phyloP scores from a whole-genome alignment of 2,888 invertebrate species.

The Melanophora roralis region DNA sequence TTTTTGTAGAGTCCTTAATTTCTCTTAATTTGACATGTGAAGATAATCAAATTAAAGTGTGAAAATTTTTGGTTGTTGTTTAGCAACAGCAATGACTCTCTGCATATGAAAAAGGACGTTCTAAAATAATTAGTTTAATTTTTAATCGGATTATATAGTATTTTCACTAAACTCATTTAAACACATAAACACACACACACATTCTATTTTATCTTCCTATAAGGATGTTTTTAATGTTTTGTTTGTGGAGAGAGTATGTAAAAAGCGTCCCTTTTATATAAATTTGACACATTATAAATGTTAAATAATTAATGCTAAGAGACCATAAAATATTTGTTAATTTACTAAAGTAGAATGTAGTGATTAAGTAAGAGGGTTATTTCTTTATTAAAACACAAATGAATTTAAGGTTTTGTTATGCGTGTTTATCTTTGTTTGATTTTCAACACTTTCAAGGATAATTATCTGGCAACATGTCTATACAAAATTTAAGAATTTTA shows the following conservation, averaged over 20 bases:
- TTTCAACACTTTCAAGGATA: not conserved
- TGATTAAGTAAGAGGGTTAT: not conserved
- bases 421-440: not conserved
- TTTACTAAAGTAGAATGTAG: not conserved
- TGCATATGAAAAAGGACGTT: conserved; percentile 32
- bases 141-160: conserved; percentile 59
- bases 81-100: not conserved
- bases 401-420: not conserved
- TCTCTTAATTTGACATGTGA: conserved; percentile 62
- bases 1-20: conserved; percentile 39
- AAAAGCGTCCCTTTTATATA: not conserved
- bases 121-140: conserved; percentile 55
- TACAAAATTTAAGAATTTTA: not conserved
- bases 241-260: too few species aligned
- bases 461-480: not conserved
- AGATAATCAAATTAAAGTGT: conserved; percentile 62
- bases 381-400: not conserved
- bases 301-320: conserved; percentile 29
- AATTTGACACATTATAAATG: not conserved
- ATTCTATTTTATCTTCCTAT: not conserved
- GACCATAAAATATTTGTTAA: conserved; percentile 51
- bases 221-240: not conserved
- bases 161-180: conserved; percentile 42
- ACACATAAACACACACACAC: not conserved
- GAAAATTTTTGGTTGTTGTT: conserved; percentile 47